These are phyloP conservation scores for Lordiphosa mommai DNA, from an alignment of 1,140 invertebrate species.

Conservation along the genomic window DNA sequence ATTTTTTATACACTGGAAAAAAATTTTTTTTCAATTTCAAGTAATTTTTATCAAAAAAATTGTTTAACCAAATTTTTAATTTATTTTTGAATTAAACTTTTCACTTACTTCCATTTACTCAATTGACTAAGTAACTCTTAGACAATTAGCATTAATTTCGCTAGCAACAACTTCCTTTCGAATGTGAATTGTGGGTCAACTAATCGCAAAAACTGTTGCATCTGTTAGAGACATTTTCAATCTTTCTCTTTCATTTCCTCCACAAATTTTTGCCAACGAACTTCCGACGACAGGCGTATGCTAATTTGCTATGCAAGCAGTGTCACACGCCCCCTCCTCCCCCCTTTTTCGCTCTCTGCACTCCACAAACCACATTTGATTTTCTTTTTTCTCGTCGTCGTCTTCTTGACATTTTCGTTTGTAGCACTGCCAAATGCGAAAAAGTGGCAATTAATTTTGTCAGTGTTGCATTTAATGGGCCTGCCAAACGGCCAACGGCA, in stretches of 20 bases:
- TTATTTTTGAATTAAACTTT: too few relatives aligned
- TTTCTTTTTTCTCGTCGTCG: conserved; percentile 14
- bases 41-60: too few relatives aligned
- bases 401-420: conserved; percentile 70
- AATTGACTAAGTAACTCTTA: too few relatives aligned
- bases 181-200: too few relatives aligned
- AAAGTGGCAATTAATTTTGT: conserved; percentile 76
- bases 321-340: neutral
- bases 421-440: conserved; percentile 73
- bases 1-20: too few relatives aligned
- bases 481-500: conserved; percentile 14
- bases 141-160: too few relatives aligned
- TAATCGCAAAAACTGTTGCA: conserved; percentile 2
- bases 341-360: neutral
- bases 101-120: too few relatives aligned
- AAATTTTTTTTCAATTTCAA: too few relatives aligned
- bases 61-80: too few relatives aligned
- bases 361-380: neutral
- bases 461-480: conserved; percentile 74
- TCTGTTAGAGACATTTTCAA: conserved; percentile 6
- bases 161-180: too few relatives aligned
- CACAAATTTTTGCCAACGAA: conserved; percentile 53
- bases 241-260: conserved; percentile 54
- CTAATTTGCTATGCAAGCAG: conserved; percentile 69
- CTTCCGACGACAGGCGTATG: conserved; percentile 66